Percentiles rank a stretch among this genome's conserved stretches.
Evolutionary conservation across 2,113 vertebrate species (phyloP).

Genomic region (Hystrix brachyura): DNA sequence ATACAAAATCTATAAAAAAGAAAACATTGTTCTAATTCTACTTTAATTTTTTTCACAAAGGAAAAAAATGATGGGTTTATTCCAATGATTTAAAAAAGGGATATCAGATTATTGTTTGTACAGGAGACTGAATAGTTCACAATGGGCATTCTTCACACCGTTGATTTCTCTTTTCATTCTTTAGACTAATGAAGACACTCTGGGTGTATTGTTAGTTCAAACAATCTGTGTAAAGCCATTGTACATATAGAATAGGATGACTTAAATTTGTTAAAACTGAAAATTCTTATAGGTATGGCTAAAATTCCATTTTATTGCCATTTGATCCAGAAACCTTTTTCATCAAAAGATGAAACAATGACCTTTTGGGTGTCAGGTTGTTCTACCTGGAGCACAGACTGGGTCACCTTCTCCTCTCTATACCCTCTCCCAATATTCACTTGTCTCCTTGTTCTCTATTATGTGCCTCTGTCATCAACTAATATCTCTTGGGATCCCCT

Average conservation of each 20-base stretch:
- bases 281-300: not conserved
- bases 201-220: not conserved
- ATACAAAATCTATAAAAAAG: not conserved
- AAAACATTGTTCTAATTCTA: not conserved
- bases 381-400: not conserved
- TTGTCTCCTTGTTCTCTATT: not conserved
- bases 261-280: slow-evolving; percentile 41
- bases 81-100: not conserved
- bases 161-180: not conserved
- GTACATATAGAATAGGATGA: not conserved
- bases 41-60: not conserved
- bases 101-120: not conserved
- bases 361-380: not conserved
- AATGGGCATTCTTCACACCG: not conserved
- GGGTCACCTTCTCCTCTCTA: not conserved
- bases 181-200: not conserved
- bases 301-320: slow-evolving; percentile 16
- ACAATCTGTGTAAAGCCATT: not conserved
- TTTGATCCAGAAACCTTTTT: not conserved
- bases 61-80: not conserved
- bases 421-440: not conserved
- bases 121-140: not conserved
- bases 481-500: not conserved
- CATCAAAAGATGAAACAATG: not conserved
- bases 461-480: not conserved